A percentile compares a stretch with the other conserved stretches of the same genome.
These are phyloP conservation scores for Hypselothyrea guttata DNA, from an alignment of 2,888 invertebrate species.

Conservation along the genomic window DNA sequence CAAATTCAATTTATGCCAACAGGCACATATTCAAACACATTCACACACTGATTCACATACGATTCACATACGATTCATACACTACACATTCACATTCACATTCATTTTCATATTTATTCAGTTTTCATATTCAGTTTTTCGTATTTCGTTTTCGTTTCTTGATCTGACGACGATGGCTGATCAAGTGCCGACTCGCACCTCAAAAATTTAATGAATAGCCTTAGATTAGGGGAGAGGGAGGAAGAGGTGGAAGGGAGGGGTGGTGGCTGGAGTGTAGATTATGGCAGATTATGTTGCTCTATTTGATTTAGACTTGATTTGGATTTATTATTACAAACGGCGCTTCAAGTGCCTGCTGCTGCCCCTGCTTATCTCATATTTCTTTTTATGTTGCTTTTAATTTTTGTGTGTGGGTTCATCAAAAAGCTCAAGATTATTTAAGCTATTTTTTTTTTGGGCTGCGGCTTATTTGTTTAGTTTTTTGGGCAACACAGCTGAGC, in stretches of 20 bases:
- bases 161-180: constrained; percentile 54
- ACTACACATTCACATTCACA: constrained; percentile 52
- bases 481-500: constrained; percentile 37
- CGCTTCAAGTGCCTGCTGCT: constrained; percentile 67
- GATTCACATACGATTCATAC: too few relatives aligned
- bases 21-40: constrained; percentile 64
- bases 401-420: constrained; percentile 62
- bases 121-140: constrained; percentile 50
- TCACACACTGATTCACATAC: constrained; percentile 12
- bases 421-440: constrained; percentile 60
- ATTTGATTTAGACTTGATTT: constrained; percentile 75
- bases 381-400: constrained; percentile 35
- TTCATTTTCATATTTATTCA: constrained; percentile 16
- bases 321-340: constrained; percentile 78
- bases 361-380: constrained; percentile 42
- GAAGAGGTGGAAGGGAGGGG: not conserved
- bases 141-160: constrained; percentile 34
- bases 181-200: constrained; percentile 56
- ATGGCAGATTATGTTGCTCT: constrained; percentile 73
- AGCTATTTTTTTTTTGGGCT: constrained; percentile 46
- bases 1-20: constrained; percentile 76
- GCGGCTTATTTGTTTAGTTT: constrained; percentile 29
- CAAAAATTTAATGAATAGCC: constrained; percentile 27
- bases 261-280: constrained; percentile 23
- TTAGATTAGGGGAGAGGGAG: not conserved